These are phyloP conservation scores for Drosophila quinaria DNA, from an alignment of 2,888 invertebrate species.

Conservation along the genomic window DNA sequence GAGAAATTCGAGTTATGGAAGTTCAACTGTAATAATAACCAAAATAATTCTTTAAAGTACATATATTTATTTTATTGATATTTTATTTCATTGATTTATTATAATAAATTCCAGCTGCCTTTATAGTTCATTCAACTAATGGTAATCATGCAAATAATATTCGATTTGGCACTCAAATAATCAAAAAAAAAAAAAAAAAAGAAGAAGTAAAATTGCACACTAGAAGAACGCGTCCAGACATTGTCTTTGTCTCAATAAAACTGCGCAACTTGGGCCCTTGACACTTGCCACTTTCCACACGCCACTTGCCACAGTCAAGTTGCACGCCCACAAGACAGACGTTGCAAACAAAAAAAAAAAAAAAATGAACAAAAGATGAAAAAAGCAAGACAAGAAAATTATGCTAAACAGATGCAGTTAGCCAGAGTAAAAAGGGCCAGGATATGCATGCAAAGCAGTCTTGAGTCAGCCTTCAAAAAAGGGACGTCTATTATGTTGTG, in stretches of 20 bases:
- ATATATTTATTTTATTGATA: neutral
- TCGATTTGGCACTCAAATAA: slow-evolving; percentile 27
- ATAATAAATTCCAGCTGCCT: neutral
- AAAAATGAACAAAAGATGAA: slow-evolving; percentile 1
- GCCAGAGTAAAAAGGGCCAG: slow-evolving; percentile 36
- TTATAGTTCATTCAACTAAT: neutral
- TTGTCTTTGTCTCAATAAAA: slow-evolving; percentile 34
- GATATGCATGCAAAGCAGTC: slow-evolving; percentile 72
- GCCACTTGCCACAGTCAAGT: slow-evolving; percentile 7
- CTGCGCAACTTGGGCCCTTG: slow-evolving; percentile 56
- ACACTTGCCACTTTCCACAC: slow-evolving; percentile 42
- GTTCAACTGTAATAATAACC: neutral
- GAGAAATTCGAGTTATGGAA: too few species aligned
- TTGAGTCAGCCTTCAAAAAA: slow-evolving; percentile 15
- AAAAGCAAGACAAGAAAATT: slow-evolving; percentile 69
- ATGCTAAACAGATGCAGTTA: slow-evolving; percentile 78
- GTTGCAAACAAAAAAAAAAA: slow-evolving; percentile 26
- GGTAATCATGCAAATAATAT: slow-evolving; percentile 20
- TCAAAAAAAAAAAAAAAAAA: slow-evolving; percentile 22
- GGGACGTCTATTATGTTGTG: slow-evolving; percentile 3
- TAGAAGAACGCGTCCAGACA: slow-evolving; percentile 41
- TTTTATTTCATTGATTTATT: too few species aligned
- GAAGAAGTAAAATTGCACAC: slow-evolving; percentile 13
- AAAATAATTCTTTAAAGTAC: neutral
- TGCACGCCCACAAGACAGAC: slow-evolving; percentile 31